Base-by-base conservation (phyloP, 2,888 invertebrate species). In the Leucophenga maculata region DNA sequence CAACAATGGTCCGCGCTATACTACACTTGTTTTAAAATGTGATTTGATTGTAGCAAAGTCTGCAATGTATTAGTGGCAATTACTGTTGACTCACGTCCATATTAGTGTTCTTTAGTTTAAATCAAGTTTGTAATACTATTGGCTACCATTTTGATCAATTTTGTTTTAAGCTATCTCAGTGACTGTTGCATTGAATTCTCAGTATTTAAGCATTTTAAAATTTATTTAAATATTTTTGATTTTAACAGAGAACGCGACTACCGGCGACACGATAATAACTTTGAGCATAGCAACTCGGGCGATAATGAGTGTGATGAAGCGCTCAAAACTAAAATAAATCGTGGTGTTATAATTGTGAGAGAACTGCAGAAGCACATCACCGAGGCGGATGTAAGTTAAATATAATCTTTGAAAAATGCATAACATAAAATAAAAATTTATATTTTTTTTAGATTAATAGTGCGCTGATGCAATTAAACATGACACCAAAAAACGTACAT, bases 401-500 rank as follows among this genome's bases (percentile, higher is more conserved):
- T 8, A 6, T 39, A 6, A 39, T 32, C 26, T 6, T 26, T 26
- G 26, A 2, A 26, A 26, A 26, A 26, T 26, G 26, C 4, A 26
- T 26, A 3, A 26, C 4, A 4, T 26, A 26, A 57, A 39, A 16
- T 46, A 3, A 14, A 54, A 54, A 46, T 16, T 16, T 11, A 39
- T 39, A 6, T 54, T 65, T 18, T 78, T 89, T 90, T 72, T 89
- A 95, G 94, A 94, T 96, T 79, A 91, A 93, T 79, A 93, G 93
- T 86, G 94, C 94, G 84, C 91, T 95, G 79, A 91, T 93, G 79
- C 91, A 92, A 83, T 93, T 92, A 87, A 93, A 93, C 73, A 90
- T 95, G 75, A 92, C 93, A 88, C 93, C 94, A 2, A 93, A 93
- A 86, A 95, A 95, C 86, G 94, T 96, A 82, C 91, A 96, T 55